These are phyloP conservation scores for Petrocephalus sullivani DNA, from an alignment of 2,797 vertebrate genomes.

Conservation along the genomic window DNA sequence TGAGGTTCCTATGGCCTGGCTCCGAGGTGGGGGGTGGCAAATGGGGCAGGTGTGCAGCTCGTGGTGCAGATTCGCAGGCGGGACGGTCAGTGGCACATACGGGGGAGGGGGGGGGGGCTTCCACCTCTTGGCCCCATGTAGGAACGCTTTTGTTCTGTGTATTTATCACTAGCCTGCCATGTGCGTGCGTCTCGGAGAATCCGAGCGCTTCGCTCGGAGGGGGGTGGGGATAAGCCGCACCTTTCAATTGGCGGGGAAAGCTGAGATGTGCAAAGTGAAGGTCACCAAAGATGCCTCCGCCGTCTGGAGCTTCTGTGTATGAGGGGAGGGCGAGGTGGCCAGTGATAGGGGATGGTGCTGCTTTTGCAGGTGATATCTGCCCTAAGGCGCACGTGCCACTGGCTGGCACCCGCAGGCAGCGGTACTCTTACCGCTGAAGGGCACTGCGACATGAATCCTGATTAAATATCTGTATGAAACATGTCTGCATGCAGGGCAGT, in stretches of 20 bases:
- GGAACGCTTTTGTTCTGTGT: not conserved
- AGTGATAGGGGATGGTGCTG: not conserved
- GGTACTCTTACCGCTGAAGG: not conserved
- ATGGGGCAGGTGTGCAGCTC: not conserved
- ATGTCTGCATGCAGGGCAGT: not conserved
- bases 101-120: not conserved
- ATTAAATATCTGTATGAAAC: not conserved
- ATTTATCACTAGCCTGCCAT: not conserved
- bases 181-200: not conserved
- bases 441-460: not conserved
- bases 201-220: not conserved
- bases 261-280: constrained; percentile 7
- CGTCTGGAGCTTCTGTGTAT: not conserved
- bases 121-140: not conserved
- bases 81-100: too few relatives aligned
- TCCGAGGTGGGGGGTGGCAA: not conserved
- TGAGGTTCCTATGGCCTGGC: not conserved
- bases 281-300: not conserved
- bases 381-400: not conserved
- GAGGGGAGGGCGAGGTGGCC: not conserved
- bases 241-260: not conserved
- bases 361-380: not conserved
- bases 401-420: not conserved
- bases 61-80: too few relatives aligned
- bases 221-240: not conserved